phyloP scores from a whole-genome alignment of 92 coral and sea anemone species.

The Metridium senile region DNA sequence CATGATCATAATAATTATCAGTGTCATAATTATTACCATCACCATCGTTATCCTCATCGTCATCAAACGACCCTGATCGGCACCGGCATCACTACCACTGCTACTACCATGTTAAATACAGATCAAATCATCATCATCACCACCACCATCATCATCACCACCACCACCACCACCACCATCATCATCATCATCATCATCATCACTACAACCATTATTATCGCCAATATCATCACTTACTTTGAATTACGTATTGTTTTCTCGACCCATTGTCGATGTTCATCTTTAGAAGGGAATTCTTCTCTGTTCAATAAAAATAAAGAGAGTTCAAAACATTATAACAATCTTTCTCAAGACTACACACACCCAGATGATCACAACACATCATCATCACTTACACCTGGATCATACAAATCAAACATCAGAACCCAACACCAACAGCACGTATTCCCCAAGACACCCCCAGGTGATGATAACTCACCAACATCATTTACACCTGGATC shows the following conservation, averaged over 20 bases:
- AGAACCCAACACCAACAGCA: no score
- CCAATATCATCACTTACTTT: slow-evolving; percentile 31
- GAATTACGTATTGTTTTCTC: slow-evolving; percentile 49
- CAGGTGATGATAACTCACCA: no score
- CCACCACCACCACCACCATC: background rate
- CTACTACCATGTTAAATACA: no score
- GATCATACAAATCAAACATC: no score
- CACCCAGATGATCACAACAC: no score
- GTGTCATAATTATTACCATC: background rate
- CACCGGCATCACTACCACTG: background rate
- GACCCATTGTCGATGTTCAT: slow-evolving; percentile 64
- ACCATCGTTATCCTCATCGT: background rate
- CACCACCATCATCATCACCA: background rate
- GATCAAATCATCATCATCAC: background rate
- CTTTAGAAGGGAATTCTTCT: slow-evolving; percentile 28
- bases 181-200: background rate
- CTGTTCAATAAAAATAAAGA: background rate
- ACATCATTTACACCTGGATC: no score
- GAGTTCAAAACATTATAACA: no score
- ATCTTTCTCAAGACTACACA: no score
- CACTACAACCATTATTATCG: background rate
- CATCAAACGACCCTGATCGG: background rate
- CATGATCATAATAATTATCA: background rate
- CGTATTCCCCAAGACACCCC: no score
- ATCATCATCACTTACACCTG: no score